phyloP scores from a whole-genome alignment of 2,888 invertebrate species.

The Bhutanitis thaidina region DNA sequence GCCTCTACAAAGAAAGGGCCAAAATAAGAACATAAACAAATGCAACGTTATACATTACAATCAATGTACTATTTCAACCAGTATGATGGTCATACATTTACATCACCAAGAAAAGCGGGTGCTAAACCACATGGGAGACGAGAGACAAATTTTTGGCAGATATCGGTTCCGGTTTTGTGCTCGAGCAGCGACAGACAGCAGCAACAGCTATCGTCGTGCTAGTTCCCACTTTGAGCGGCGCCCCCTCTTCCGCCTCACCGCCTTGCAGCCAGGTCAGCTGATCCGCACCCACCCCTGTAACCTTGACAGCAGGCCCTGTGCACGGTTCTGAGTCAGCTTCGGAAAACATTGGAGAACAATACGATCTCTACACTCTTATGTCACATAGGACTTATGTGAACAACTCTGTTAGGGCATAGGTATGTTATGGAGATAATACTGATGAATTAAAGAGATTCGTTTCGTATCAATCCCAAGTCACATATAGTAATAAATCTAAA shows the following conservation, averaged over 20 bases:
- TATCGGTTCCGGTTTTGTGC: constrained; percentile 41
- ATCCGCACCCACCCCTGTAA: constrained; percentile 75
- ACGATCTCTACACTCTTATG: constrained; percentile 14
- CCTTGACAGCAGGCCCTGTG: constrained; percentile 69
- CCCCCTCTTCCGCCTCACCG: constrained; percentile 42
- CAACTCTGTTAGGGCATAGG: too few species aligned
- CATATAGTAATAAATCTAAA: too few species aligned
- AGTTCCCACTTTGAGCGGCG: constrained; percentile 40
- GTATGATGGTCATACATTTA: too few species aligned
- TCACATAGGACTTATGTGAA: too few species aligned
- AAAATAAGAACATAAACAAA: too few species aligned
- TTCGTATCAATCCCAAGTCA: too few species aligned
- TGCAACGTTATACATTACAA: too few species aligned
- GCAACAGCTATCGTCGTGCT: constrained; percentile 74
- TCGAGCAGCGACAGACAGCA: constrained; percentile 57
- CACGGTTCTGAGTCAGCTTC: constrained; percentile 40
- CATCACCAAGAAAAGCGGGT: too few species aligned
- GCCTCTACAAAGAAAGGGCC: too few species aligned
- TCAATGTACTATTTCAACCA: too few species aligned
- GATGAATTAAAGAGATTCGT: too few species aligned
- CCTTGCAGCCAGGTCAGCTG: constrained; percentile 78
- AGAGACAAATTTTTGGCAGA: constrained; percentile 34
- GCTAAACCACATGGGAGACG: constrained; percentile 3
- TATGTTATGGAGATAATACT: too few species aligned
- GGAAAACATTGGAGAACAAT: constrained; percentile 30